These are phyloP conservation scores for Arrhamphus sclerolepis DNA, from an alignment of 2,797 vertebrate species.

Conservation along the genomic window DNA sequence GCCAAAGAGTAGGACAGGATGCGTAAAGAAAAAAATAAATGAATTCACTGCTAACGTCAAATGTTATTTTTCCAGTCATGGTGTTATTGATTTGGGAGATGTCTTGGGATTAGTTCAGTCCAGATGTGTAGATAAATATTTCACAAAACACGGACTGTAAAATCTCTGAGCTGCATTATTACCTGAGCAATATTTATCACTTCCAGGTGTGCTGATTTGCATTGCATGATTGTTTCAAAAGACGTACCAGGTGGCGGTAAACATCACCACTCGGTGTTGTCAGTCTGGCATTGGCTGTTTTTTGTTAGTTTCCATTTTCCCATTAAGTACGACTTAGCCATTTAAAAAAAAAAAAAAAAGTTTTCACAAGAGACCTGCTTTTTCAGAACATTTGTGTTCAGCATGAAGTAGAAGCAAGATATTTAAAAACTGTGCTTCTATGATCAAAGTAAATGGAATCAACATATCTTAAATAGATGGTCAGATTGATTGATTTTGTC, in stretches of 20 bases:
- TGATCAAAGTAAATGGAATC: not conserved
- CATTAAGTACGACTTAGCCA: too few species aligned
- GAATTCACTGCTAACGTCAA: conserved; percentile 1
- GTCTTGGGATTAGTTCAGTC: not conserved
- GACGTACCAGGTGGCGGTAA: not conserved
- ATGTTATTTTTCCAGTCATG: not conserved
- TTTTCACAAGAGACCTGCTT: too few species aligned
- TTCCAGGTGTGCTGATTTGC: conserved; percentile 18
- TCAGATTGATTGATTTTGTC: too few species aligned
- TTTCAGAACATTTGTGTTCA: too few species aligned
- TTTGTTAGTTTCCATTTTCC: too few species aligned
- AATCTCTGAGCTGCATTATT: conserved; percentile 1
- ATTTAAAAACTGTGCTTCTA: not conserved
- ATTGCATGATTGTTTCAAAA: conserved; percentile 6
- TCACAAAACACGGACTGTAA: conserved; percentile 11
- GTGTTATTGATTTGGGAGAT: not conserved
- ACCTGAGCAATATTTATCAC: conserved; percentile 5
- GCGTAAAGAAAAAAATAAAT: conserved; percentile 5
- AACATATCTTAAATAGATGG: too few species aligned
- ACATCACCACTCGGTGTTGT: too few species aligned
- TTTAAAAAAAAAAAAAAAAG: too few species aligned
- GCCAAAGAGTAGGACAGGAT: conserved; percentile 14
- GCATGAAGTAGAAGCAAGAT: too few species aligned
- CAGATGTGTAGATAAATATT: conserved; percentile 29
- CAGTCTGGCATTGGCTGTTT: too few species aligned